Percentiles rank a stretch among this genome's conserved stretches.
Conservation (phyloP, 2,797 vertebrate species). For the Euphonia xanthogaster region DNA sequence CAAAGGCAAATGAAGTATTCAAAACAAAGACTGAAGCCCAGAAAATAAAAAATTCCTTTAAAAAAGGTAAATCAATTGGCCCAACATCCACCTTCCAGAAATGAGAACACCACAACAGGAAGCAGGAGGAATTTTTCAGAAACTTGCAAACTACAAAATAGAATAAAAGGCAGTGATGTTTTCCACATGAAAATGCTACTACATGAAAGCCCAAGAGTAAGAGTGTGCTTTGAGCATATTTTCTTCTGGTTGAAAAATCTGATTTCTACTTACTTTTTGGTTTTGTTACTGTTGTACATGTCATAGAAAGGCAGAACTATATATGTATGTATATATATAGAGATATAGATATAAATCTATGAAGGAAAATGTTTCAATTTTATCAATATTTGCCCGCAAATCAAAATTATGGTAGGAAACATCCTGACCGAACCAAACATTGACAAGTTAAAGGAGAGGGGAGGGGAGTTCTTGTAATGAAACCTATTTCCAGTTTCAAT, state of each 20-base stretch:
- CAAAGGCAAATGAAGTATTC: neutral
- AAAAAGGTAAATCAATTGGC: neutral
- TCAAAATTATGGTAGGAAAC: neutral
- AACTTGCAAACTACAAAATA: neutral
- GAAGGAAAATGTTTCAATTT: neutral
- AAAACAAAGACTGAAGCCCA: neutral
- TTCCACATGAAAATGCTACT: neutral
- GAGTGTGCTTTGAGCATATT: neutral
- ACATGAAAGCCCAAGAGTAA: neutral
- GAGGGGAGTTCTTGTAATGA: neutral
- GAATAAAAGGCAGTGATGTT: neutral
- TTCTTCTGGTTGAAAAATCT: neutral
- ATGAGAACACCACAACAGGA: neutral
- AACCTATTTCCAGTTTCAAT: neutral
- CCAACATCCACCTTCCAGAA: neutral
- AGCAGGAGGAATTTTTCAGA: neutral
- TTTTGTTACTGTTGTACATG: neutral
- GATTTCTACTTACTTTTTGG: neutral
- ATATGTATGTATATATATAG: neutral
- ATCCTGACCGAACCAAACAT: neutral
- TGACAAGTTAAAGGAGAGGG: neutral
- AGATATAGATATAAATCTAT: neutral
- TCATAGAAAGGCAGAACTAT: neutral
- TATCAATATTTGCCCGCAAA: neutral
- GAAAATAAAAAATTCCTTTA: neutral